A percentile compares a stretch with the other conserved stretches of the same genome.
Conservation (phyloP, 2,113 vertebrate species). For the Microtus ochrogaster region DNA sequence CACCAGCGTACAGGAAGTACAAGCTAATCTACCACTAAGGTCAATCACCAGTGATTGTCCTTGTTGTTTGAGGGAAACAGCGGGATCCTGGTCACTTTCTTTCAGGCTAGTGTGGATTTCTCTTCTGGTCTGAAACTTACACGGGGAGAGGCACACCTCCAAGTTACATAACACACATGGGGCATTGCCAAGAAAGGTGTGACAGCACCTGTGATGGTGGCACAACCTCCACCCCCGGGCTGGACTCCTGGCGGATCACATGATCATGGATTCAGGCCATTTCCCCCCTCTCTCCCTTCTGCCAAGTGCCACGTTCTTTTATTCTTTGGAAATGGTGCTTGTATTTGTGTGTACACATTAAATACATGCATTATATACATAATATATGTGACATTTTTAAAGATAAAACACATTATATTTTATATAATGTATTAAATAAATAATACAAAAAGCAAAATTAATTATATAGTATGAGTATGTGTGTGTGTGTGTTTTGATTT, state of each 20-base stretch:
- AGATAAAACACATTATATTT: background rate
- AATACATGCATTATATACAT: background rate
- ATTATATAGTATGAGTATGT: background rate
- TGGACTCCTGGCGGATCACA: background rate
- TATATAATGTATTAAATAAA: background rate
- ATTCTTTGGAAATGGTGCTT: background rate
- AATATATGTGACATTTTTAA: background rate
- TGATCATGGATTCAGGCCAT: background rate
- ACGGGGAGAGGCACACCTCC: background rate
- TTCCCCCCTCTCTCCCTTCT: background rate
- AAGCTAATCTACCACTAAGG: background rate
- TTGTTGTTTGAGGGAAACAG: background rate
- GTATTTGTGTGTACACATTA: background rate
- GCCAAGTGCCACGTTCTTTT: no score
- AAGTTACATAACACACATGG: background rate
- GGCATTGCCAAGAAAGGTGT: conserved; percentile 4
- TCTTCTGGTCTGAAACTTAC: background rate
- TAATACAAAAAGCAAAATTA: background rate
- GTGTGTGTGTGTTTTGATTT: background rate
- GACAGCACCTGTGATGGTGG: background rate
- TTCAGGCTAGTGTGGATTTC: background rate
- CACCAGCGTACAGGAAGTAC: background rate
- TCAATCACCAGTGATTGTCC: background rate
- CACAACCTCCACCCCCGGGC: background rate
- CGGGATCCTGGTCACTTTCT: conserved; percentile 2